Evolutionary conservation across 2,113 vertebrate species (phyloP), one percentile per base, ranked within the genome.

Genomic region (Geococcyx californianus): DNA sequence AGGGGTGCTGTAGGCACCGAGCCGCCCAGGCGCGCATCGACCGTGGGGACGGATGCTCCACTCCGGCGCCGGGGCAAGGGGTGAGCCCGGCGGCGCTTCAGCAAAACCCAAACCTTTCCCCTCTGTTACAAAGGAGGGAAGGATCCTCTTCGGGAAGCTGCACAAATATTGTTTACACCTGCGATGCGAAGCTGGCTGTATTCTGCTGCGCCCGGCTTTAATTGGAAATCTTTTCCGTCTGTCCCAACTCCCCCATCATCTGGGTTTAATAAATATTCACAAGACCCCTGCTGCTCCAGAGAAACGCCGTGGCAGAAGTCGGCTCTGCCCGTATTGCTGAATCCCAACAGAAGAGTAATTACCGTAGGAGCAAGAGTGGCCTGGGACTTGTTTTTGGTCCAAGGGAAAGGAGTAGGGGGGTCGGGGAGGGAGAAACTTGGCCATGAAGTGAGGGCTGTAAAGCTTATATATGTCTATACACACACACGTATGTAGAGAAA

Each of bases 191-290:
- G 94, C 94, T 47, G 94, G 45, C 87, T 76, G 91, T 47, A 34
- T 96, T 96, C 93, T 58, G 96, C 97, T 96, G 84, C 96, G 87
- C 94, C 97, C 96, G 94, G 87, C 90, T 97, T 97, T 97, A 97
- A 97, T 97, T 97, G 97, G 97, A 98, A 98, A 98, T 97, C 97
- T 98, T 98, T 98, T 97, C 98, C 94, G 95, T 97, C 97, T 97
- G 89, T 96, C 89, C 95, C 77, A 90, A 97, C 86, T 96, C 97
- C 90, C 17, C 92, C 36, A 60, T 96, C 96, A 98, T 98, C 98
- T 98, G 98, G 97, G 95, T 98, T 98, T 97, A 97, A 98, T 98
- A 97, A 97, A 40, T 92, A 26, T 69, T 90, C 93, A 81, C 67
- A 28, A 97, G 91, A 84, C 95, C 94, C 96, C 97, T 94, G 95